A percentile compares a stretch with the other conserved stretches of the same genome.
Conservation (phyloP, 2,113 vertebrate species). For the Tringa solitaria region DNA sequence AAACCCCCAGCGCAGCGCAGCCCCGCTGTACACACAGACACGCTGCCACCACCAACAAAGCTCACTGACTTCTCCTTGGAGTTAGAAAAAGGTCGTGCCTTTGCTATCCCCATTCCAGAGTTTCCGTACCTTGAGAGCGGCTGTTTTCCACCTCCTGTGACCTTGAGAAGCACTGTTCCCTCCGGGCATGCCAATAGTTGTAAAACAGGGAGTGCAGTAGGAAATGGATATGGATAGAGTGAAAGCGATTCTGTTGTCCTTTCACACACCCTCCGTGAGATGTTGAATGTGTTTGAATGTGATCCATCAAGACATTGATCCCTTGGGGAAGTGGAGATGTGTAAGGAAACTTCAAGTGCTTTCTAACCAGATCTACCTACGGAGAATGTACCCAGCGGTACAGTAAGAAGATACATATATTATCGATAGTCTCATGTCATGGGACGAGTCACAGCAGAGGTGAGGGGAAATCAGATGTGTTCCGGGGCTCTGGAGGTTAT, state of each 20-base stretch:
- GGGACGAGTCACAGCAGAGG: slow-evolving; percentile 54
- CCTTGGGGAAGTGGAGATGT: slow-evolving; percentile 62
- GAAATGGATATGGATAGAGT: slow-evolving; percentile 76
- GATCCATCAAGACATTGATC: slow-evolving; percentile 82
- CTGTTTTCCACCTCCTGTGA: slow-evolving; percentile 67
- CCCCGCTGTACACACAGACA: not conserved
- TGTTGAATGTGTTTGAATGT: slow-evolving; percentile 73
- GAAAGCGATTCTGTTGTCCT: slow-evolving; percentile 78
- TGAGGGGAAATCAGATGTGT: slow-evolving; percentile 66
- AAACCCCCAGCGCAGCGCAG: not conserved
- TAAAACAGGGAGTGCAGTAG: slow-evolving; percentile 66
- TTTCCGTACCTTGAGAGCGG: slow-evolving; percentile 37
- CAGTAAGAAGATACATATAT: slow-evolving; percentile 62
- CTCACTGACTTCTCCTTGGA: not conserved
- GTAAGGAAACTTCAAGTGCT: slow-evolving; percentile 65
- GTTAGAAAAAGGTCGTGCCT: not conserved
- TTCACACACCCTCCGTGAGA: slow-evolving; percentile 73
- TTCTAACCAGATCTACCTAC: slow-evolving; percentile 37
- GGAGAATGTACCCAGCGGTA: slow-evolving; percentile 41
- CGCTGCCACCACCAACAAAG: not conserved
- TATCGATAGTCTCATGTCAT: slow-evolving; percentile 48
- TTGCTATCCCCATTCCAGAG: not conserved
- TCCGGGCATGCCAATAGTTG: slow-evolving; percentile 76
- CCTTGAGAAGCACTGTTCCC: slow-evolving; percentile 73
- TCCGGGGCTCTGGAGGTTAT: slow-evolving; percentile 36